These are phyloP conservation scores for Danio aesculapii DNA, from an alignment of 2,797 vertebrate genomes.

Conservation along the genomic window DNA sequence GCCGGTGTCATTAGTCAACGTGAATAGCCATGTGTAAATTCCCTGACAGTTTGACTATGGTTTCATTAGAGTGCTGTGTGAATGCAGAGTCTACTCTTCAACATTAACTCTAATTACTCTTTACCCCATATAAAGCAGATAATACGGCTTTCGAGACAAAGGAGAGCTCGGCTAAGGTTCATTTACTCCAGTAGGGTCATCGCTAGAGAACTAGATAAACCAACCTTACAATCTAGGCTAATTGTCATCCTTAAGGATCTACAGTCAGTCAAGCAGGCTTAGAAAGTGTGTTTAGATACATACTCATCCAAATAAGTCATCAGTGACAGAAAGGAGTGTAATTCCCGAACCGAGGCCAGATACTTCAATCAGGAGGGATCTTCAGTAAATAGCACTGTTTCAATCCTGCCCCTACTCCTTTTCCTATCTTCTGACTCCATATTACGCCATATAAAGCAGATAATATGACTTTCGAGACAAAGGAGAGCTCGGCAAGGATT, in stretches of 20 bases:
- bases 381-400: slow-evolving; percentile 25
- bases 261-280: no score
- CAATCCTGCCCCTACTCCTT: slow-evolving; percentile 7
- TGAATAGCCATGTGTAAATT: slow-evolving; percentile 47
- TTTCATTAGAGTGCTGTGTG: slow-evolving; percentile 40
- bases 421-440: slow-evolving; percentile 12
- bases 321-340: not conserved
- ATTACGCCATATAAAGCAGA: no score
- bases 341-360: slow-evolving; percentile 10
- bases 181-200: slow-evolving; percentile 65
- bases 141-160: slow-evolving; percentile 77
- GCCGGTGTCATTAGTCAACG: slow-evolving; percentile 41
- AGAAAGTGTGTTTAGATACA: no score
- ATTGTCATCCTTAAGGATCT: slow-evolving; percentile 29
- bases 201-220: slow-evolving; percentile 59
- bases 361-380: slow-evolving; percentile 19
- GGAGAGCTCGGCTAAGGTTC: slow-evolving; percentile 69
- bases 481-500: no score
- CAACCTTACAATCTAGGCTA: slow-evolving; percentile 25
- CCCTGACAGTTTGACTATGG: slow-evolving; percentile 44
- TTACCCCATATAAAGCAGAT: slow-evolving; percentile 71
- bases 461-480: no score
- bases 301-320: no score
- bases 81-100: slow-evolving; percentile 54
- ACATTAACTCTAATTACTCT: slow-evolving; percentile 74